A percentile compares a stretch with the other conserved stretches of the same genome.
Conservation (phyloP, 2,888 invertebrate species). For the Stenolophus ochropezus region DNA sequence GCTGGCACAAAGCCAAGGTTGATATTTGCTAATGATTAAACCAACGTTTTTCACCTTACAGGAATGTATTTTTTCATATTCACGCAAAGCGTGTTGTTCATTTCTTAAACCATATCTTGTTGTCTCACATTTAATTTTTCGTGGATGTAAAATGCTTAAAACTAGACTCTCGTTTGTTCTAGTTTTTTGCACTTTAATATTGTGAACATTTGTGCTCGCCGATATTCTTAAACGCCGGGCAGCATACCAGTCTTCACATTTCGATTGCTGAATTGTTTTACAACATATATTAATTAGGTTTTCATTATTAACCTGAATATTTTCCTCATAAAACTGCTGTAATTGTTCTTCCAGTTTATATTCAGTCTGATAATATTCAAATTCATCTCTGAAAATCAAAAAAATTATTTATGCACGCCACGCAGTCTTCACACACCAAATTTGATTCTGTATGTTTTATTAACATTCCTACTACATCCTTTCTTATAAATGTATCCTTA, state of each 20-base stretch:
- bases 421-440: slow-evolving; percentile 29
- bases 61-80: slow-evolving; percentile 49
- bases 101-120: slow-evolving; percentile 49
- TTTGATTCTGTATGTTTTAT: background rate
- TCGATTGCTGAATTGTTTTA: slow-evolving; percentile 62
- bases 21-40: no score
- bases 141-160: slow-evolving; percentile 49
- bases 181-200: slow-evolving; percentile 53
- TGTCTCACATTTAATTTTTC: slow-evolving; percentile 47
- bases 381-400: background rate
- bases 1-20: no score
- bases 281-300: slow-evolving; percentile 57
- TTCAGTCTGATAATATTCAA: background rate
- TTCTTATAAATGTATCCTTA: background rate
- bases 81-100: slow-evolving; percentile 25
- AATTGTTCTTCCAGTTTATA: slow-evolving; percentile 12
- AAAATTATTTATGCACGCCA: slow-evolving; percentile 17
- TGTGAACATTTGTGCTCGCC: slow-evolving; percentile 62
- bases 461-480: background rate
- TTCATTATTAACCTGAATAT: slow-evolving; percentile 5
- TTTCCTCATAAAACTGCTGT: background rate
- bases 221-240: slow-evolving; percentile 62
- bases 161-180: slow-evolving; percentile 57
- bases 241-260: slow-evolving; percentile 61
- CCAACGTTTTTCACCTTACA: no score